A percentile compares a stretch with the other conserved stretches of the same genome.
Evolutionary conservation across 2,113 vertebrate genomes (phyloP).

Genomic region (Smithornis capensis): DNA sequence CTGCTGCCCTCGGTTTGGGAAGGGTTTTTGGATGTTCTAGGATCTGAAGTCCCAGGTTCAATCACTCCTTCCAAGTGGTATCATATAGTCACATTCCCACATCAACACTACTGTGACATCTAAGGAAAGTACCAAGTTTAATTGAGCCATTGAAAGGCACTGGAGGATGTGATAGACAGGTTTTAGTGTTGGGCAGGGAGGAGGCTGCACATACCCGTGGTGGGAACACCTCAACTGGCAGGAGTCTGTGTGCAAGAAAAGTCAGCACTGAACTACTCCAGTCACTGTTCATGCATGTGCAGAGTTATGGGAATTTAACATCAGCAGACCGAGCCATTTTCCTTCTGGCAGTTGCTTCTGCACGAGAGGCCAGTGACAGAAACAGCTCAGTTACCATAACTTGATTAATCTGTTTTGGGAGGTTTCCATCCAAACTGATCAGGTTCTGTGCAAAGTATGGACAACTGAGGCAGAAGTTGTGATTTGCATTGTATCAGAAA

Average conservation of each 20-base stretch:
- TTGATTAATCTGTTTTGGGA: neutral
- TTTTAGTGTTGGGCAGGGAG: neutral
- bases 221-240: neutral
- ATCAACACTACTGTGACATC: neutral
- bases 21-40: neutral
- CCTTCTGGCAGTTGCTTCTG: neutral
- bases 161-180: neutral
- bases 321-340: neutral
- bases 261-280: neutral
- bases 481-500: neutral
- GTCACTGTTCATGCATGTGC: neutral
- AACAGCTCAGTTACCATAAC: neutral
- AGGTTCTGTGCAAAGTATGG: neutral
- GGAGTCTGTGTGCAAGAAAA: neutral
- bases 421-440: neutral
- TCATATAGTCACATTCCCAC: neutral
- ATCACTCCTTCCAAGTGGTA: neutral
- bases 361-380: neutral
- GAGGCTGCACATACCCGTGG: neutral
- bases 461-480: neutral
- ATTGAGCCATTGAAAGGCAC: rapidly evolving
- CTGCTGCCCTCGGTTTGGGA: neutral
- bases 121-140: neutral
- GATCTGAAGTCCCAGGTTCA: neutral
- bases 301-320: neutral